Conservation (phyloP, 2,888 invertebrate species). For the Drosophila diplacantha region DNA sequence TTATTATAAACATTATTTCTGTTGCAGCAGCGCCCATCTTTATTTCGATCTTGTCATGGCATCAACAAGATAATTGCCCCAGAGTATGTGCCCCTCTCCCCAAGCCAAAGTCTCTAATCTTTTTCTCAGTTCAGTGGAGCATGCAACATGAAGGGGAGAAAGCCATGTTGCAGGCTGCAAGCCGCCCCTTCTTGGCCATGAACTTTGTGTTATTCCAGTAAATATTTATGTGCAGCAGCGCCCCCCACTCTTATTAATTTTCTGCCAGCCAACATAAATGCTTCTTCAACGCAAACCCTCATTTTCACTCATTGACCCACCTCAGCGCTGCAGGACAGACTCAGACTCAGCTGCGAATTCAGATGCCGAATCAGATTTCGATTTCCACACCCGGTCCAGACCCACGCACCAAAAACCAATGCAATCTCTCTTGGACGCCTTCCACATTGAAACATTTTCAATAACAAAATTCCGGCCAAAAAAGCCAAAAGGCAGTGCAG, state of each 20-base stretch:
- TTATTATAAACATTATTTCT: background rate
- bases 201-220: conserved; percentile 13
- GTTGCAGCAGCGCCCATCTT: conserved; percentile 5
- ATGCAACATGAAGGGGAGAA: conserved; percentile 44
- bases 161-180: conserved; percentile 4
- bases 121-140: conserved; percentile 51
- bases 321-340: background rate
- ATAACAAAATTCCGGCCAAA: conserved; percentile 65
- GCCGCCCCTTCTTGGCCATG: conserved; percentile 14
- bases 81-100: conserved; percentile 11
- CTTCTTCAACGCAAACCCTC: background rate
- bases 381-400: conserved; percentile 15
- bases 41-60: conserved; percentile 29
- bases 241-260: background rate
- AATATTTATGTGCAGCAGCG: conserved; percentile 1
- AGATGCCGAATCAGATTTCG: conserved; percentile 19
- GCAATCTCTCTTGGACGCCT: conserved; percentile 33
- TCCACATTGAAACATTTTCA: conserved; percentile 65
- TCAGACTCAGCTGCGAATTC: conserved; percentile 1
- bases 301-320: conserved; percentile 21
- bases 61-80: conserved; percentile 30
- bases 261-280: conserved; percentile 2
- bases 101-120: conserved; percentile 8
- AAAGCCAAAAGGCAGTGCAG: conserved; percentile 22
- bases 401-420: conserved; percentile 18